Evolutionary conservation across 53 echinoderm and acorn worm genomes (phyloP), one percentile per base, ranked within the genome.

Genomic region (Henricia sp.): DNA sequence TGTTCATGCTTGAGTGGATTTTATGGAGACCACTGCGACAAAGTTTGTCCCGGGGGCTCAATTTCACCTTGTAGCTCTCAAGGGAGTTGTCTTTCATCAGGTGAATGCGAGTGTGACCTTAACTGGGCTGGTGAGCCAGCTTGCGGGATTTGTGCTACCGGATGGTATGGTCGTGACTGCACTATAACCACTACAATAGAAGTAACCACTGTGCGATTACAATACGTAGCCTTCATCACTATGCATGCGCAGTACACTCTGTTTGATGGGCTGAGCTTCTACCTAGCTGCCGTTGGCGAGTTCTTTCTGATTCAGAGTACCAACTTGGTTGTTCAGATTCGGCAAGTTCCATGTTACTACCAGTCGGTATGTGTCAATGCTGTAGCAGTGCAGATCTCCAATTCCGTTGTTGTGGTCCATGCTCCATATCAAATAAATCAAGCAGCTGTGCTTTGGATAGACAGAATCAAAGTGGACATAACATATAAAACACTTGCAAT

Each of bases 331-430:
- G 52, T 91, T 65, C 95, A 95, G 60, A 83, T 95, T 28, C 82
- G 92, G 46, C 95, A 95, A 60, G 89, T 95, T 29, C 95, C 95
- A 3, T 95, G 95, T 82, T 92, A 86, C 67, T 66, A 64, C 14
- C 59, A 68, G 42, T 83, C 86, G 0, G 77, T 76, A 2, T 95
- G 95, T 71, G 69, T 92, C 5, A 90, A 90, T 85, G 87, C 95
- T 3, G 44, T 93, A 35, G 93, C 90, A 9, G 26, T 93, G 4
- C 20, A 28, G 9, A 37, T 72, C 0, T 26, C 68, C 55, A 28
- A 38, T 52, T 65, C 87, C 24, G 50, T 35, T 20, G 66, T 95
- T 65, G 77, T 75, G 16, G 85, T 92, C 64, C 92, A 90, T 85
- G 90, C 92, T 50, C 95, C 95, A 37, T 90, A 88, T 75, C 70